These are phyloP conservation scores for Tachysurus fulvidraco DNA, from an alignment of 2,113 vertebrate genomes.

Conservation along the genomic window DNA sequence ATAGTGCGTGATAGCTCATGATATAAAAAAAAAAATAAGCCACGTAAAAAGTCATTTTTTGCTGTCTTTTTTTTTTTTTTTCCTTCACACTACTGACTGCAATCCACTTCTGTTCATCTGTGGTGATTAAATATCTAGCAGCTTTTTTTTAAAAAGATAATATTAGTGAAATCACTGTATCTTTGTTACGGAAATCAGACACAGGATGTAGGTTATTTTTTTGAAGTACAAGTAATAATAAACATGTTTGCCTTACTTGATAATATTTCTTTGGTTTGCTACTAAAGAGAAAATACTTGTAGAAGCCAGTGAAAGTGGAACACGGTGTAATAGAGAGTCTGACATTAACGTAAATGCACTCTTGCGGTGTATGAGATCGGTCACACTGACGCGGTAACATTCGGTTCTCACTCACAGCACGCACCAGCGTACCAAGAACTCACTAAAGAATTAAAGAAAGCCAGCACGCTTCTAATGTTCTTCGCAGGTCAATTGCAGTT, in stretches of 20 bases:
- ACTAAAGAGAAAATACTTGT: neutral
- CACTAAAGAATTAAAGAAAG: neutral
- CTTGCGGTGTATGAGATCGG: neutral
- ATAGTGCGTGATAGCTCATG: neutral
- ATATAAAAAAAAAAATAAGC: neutral
- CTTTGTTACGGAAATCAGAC: neutral
- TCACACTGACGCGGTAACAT: constrained; percentile 19
- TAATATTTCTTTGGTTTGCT: neutral
- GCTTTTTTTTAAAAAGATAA: neutral
- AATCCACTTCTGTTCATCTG: neutral
- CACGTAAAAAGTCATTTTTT: neutral
- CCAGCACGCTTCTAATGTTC: neutral
- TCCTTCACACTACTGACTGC: neutral
- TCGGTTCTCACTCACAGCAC: neutral
- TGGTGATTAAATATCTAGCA: neutral
- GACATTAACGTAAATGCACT: constrained; percentile 31
- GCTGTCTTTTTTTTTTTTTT: too few species aligned
- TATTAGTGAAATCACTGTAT: neutral
- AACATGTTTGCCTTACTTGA: neutral
- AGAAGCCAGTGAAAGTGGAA: neutral
- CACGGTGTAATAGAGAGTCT: neutral
- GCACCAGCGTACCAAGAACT: neutral
- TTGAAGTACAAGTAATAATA: neutral
- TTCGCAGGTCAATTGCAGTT: neutral
- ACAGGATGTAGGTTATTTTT: neutral